Evolutionary conservation across 2,888 invertebrate species (phyloP).

Genomic region (Chrysolina americana): DNA sequence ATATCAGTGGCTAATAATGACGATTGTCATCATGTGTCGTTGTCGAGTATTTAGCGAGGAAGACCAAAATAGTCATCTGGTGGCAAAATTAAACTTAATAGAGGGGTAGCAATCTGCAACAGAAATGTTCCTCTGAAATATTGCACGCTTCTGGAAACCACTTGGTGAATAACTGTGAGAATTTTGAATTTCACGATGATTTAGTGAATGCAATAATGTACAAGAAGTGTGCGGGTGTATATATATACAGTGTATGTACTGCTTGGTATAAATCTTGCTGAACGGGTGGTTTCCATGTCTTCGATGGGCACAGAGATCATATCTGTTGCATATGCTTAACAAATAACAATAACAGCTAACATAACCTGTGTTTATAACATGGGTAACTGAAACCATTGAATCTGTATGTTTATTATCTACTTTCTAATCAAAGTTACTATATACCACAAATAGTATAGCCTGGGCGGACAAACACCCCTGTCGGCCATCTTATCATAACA

Average conservation of each 20-base stretch:
- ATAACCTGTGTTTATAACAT: slow-evolving; percentile 68
- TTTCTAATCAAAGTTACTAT: slow-evolving; percentile 71
- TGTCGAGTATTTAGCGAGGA: slow-evolving; percentile 68
- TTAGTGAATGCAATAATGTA: slow-evolving; percentile 54
- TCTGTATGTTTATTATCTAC: slow-evolving; percentile 71
- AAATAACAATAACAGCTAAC: slow-evolving; percentile 71
- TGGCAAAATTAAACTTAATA: slow-evolving; percentile 69
- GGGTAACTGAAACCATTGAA: slow-evolving; percentile 71
- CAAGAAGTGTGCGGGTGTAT: slow-evolving; percentile 59
- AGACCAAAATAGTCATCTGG: slow-evolving; percentile 69
- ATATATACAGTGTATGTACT: slow-evolving; percentile 59
- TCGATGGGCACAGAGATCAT: slow-evolving; percentile 46
- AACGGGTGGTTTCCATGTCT: slow-evolving; percentile 53
- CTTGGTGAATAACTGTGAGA: slow-evolving; percentile 51
- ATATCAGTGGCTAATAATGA: slow-evolving; percentile 63
- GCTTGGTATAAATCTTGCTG: slow-evolving; percentile 31
- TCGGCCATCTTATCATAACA: slow-evolving; percentile 70
- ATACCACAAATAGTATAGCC: slow-evolving; percentile 71
- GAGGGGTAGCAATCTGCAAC: slow-evolving; percentile 54
- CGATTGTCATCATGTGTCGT: slow-evolving; percentile 65
- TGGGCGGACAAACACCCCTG: slow-evolving; percentile 60
- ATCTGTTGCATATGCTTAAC: slow-evolving; percentile 60
- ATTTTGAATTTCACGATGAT: slow-evolving; percentile 57
- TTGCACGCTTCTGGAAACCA: slow-evolving; percentile 63
- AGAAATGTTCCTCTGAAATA: slow-evolving; percentile 50